These are phyloP conservation scores for Rutilus rutilus DNA, from an alignment of 2,113 vertebrate species.

Conservation along the genomic window DNA sequence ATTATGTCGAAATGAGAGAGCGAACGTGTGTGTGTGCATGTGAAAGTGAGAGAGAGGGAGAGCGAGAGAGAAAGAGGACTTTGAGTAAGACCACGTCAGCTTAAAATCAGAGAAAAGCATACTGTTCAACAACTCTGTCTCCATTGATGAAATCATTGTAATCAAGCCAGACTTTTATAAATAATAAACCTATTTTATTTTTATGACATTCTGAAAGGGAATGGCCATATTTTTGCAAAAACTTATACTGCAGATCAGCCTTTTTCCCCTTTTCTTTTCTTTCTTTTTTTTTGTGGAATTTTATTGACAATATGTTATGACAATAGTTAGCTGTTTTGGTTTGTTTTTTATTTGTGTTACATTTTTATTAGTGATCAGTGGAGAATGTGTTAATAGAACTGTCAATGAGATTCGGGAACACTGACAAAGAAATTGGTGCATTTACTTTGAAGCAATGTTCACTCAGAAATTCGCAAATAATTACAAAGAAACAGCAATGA, in stretches of 20 bases:
- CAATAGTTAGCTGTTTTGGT: no score
- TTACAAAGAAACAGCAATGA: neutral
- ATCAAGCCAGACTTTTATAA: neutral
- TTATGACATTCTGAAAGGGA: neutral
- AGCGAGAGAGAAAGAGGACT: neutral
- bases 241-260: neutral
- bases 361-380: neutral
- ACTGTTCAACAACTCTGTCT: neutral
- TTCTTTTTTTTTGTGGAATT: no score
- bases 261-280: no score
- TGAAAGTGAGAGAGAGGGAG: neutral
- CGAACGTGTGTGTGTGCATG: neutral
- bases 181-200: neutral
- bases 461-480: neutral
- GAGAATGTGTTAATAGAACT: neutral
- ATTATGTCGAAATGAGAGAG: neutral
- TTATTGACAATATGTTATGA: no score
- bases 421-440: neutral
- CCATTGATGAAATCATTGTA: neutral
- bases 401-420: neutral
- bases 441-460: neutral
- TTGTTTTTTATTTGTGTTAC: no score
- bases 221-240: neutral
- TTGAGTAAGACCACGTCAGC: conserved; percentile 9
- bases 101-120: neutral